Percentiles rank a stretch among this genome's conserved stretches.
phyloP scores from a whole-genome alignment of 2,113 vertebrate genomes.

The Mormyrus lacerda region DNA sequence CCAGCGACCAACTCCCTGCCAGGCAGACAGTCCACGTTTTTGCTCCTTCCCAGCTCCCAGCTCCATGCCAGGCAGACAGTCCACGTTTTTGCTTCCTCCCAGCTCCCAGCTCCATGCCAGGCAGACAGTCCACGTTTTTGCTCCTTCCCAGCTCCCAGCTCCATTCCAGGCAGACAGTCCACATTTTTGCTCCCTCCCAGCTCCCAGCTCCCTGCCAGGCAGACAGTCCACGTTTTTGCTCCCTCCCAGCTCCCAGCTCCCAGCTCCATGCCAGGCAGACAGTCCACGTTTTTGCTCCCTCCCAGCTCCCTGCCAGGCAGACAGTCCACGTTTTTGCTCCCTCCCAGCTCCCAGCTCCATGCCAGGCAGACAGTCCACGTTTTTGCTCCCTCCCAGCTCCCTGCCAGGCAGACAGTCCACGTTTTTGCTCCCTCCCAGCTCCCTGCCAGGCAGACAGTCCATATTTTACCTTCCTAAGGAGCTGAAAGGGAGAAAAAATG shows the following conservation, averaged over 20 bases:
- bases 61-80: not conserved
- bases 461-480: not conserved
- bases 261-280: not conserved
- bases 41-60: too few relatives aligned
- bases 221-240: not conserved
- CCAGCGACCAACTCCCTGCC: too few relatives aligned
- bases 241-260: too few relatives aligned
- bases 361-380: not conserved
- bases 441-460: not conserved
- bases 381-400: too few relatives aligned
- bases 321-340: not conserved
- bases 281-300: not conserved
- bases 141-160: too few relatives aligned
- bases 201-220: not conserved
- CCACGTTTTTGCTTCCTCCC: not conserved
- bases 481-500: not conserved
- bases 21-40: not conserved
- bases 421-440: too few relatives aligned
- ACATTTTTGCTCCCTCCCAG: too few relatives aligned
- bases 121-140: not conserved
- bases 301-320: not conserved
- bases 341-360: too few relatives aligned
- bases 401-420: not conserved
- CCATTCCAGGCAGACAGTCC: not conserved
- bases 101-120: too few relatives aligned